phyloP scores from a whole-genome alignment of 2,113 vertebrate genomes.

The Bos javanicus region DNA sequence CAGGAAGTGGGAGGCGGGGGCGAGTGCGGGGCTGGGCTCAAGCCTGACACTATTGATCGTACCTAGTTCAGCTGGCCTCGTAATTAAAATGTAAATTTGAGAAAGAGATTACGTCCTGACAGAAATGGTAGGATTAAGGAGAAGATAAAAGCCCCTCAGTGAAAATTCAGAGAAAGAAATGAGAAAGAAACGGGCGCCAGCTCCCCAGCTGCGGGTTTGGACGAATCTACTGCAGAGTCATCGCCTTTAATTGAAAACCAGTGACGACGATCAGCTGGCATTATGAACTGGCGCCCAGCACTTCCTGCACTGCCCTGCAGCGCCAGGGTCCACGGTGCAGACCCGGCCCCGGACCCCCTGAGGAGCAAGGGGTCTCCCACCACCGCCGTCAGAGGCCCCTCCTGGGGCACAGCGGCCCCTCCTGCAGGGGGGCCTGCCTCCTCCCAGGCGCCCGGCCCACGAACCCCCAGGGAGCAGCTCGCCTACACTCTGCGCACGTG shows the following conservation, averaged over 20 bases:
- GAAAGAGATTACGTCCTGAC: slow-evolving; percentile 98
- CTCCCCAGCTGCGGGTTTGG: slow-evolving; percentile 80
- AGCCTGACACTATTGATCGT: slow-evolving; percentile 94
- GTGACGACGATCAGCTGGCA: slow-evolving; percentile 60
- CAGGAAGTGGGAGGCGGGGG: slow-evolving; percentile 87
- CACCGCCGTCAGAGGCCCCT: rapidly evolving
- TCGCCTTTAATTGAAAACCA: slow-evolving; percentile 75
- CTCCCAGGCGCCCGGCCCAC: rapidly evolving
- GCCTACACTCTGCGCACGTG: rapidly evolving
- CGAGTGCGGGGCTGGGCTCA: slow-evolving; percentile 80
- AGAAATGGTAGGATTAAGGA: slow-evolving; percentile 93
- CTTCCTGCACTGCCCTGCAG: not conserved
- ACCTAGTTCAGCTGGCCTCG: slow-evolving; percentile 95
- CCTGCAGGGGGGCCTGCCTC: not conserved
- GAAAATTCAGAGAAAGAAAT: slow-evolving; percentile 83
- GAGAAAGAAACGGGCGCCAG: slow-evolving; percentile 71
- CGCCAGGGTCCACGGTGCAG: not conserved
- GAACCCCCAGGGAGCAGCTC: rapidly evolving
- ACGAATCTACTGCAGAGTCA: slow-evolving; percentile 71
- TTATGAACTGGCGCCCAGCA: slow-evolving; percentile 11
- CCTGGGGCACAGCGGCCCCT: not conserved
- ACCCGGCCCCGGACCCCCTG: not conserved
- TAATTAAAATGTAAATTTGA: slow-evolving; percentile 99
- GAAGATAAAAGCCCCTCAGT: slow-evolving; percentile 91
- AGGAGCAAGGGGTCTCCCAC: not conserved